A percentile compares a stretch with the other conserved stretches of the same genome.
phyloP scores from a whole-genome alignment of 2,113 vertebrate species.

The Hemiprocne comata region DNA sequence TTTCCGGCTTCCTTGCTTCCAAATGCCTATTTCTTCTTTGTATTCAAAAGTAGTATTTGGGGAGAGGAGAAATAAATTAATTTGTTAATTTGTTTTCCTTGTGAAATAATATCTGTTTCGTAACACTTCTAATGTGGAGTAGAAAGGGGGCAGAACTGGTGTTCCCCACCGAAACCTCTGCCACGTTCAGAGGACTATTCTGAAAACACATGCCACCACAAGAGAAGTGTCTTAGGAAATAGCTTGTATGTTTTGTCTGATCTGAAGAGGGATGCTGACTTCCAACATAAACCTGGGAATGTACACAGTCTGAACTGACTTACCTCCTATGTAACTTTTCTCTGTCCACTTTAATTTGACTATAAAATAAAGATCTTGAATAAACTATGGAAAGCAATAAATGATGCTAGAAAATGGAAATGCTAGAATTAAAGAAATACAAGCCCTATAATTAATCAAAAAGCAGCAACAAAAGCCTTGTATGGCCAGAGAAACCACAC shows the following conservation, averaged over 20 bases:
- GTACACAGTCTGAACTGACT: not conserved
- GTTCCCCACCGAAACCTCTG: not conserved
- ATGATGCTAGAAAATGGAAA: not conserved
- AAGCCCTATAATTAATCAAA: not conserved
- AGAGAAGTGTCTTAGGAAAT: not conserved
- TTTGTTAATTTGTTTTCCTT: not conserved
- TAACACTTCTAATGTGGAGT: not conserved
- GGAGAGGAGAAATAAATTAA: not conserved
- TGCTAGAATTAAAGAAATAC: not conserved
- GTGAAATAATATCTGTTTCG: slow-evolving; percentile 27
- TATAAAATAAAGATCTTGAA: not conserved
- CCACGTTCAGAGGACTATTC: not conserved
- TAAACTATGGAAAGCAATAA: not conserved
- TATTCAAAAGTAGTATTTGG: not conserved
- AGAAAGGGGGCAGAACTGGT: not conserved
- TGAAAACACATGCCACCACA: not conserved
- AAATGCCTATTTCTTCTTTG: slow-evolving; percentile 15
- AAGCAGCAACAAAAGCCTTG: not conserved
- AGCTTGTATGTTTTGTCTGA: not conserved
- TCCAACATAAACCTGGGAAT: not conserved
- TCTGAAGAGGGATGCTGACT: not conserved
- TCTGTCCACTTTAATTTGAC: not conserved
- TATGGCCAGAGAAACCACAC: not conserved
- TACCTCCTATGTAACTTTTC: not conserved
- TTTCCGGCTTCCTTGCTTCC: not conserved